Evolutionary conservation across 1,140 invertebrate species (phyloP), one percentile per base, ranked within the genome.

Genomic region (Heliconius hermathena): DNA sequence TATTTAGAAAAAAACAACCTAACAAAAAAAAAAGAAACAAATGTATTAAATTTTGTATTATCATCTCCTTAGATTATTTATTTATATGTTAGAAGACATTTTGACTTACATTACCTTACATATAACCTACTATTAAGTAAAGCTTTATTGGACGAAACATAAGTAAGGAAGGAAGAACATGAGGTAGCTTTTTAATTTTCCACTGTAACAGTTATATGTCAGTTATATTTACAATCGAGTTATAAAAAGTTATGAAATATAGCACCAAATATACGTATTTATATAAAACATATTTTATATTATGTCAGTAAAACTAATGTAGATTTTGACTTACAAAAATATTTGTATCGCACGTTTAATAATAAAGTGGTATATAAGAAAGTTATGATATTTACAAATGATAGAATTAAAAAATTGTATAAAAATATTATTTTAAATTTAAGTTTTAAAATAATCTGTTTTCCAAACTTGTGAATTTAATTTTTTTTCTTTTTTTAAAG

Each of bases 91-190:
- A 20, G 49, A 52, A 60, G 54, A 11, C 8, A 26, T 60, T 60
- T 60, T 57, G 54, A 57, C 60, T 29, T 26, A 26, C 22, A 29
- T 66, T 66, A 66, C 3, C 60, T 85, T 87, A 90, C 81, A 87
- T 79, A 73, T 87, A 88, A 54, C 22, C 83, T 86, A 89, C 75
- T 73, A 82, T 85, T 91, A 91, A 86, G 84, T 91, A 91, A 91
- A 91, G 88, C 89, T 89, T 84, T 83, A 73, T 78, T 83, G 89
- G 88, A 93, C 87, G 88, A 88, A n/a, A n/a, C n/a, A 90, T 73
- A 76, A 36, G 26, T 66, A 52, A 84, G 81, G 78, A 85, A 46
- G 82, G 82, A 86, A 85, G 76, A 82, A 71, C 82, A 81, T 91
- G 88, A 91, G 89, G 89, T 90, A 91, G 90, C 84, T 89, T 81